A percentile compares a stretch with the other conserved stretches of the same genome.
Evolutionary conservation across 92 coral and sea anemone genomes (phyloP).

Genomic region (Epizoanthus rinbou): DNA sequence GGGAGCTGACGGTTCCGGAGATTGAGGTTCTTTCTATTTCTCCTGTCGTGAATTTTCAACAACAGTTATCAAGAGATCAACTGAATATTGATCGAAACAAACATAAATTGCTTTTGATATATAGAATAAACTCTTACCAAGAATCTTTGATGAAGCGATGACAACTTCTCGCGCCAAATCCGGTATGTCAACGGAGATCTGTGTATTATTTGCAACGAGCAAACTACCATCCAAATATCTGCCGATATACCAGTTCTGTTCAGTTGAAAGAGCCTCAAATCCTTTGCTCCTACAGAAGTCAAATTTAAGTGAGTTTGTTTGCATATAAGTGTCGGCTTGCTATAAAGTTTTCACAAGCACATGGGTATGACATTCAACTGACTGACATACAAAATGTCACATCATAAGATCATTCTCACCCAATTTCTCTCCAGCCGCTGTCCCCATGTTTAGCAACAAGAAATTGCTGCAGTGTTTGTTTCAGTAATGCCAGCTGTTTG

Average conservation of each 20-base stretch:
- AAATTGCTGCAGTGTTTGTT: constrained; percentile 46
- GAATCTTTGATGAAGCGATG: constrained; percentile 28
- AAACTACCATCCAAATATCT: not conserved
- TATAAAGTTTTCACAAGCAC: not conserved
- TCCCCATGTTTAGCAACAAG: constrained; percentile 55
- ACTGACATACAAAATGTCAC: not conserved
- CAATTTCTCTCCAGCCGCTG: constrained; percentile 48
- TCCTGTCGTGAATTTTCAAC: not conserved
- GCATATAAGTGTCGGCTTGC: not conserved
- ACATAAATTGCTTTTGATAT: no score
- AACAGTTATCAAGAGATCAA: not conserved
- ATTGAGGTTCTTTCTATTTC: no score
- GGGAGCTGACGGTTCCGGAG: no score
- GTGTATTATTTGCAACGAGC: not conserved
- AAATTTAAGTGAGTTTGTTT: not conserved
- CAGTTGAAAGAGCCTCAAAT: not conserved
- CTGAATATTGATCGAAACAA: not conserved
- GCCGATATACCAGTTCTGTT: constrained; percentile 21
- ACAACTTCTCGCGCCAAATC: constrained; percentile 16
- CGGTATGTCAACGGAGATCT: not conserved
- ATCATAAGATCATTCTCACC: no score
- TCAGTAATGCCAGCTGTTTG: constrained; percentile 49
- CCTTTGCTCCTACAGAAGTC: constrained; percentile 3
- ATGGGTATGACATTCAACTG: not conserved
- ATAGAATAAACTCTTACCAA: constrained; percentile 15